Evolutionary conservation across 2,113 vertebrate genomes (phyloP), one percentile per base, ranked within the genome.

Genomic region (Hemiprocne comata): DNA sequence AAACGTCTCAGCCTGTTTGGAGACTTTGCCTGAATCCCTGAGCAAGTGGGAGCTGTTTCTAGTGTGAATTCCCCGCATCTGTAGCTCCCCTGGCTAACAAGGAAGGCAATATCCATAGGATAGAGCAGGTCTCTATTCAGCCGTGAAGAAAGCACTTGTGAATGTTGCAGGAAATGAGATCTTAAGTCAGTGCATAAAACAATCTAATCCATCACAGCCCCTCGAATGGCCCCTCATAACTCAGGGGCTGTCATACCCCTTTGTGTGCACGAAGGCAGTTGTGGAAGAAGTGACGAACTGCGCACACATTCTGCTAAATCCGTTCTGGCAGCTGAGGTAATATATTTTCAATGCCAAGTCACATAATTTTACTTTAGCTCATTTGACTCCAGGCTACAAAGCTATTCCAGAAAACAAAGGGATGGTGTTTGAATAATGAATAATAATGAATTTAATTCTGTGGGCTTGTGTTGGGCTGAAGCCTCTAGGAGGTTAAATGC

Each of bases 101-200:
- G 97, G 48, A 40, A 95, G 85, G 88, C 83, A 67, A 64, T 90
- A 62, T 85, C 89, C 86, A 85, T 93, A 90, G 92, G 90, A 90
- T 89, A 87, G 44, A 95, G 75, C 85, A 87, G 94, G 93, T 95
- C 97, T 97, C 97, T 97, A 85, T 94, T 97, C 97, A 98, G 97
- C 92, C 76, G 77, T 97, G 94, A 95, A 97, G 97, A 98, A 96
- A 98, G 97, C 97, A 98, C 97, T 98, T 97, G 97, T 97, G 98
- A 98, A 97, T 97, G 98, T 97, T 98, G 97, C 98, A 98, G 98
- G 97, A 98, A 98, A 98, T 98, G 98, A 98, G 98, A 98, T 98
- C 98, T 98, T 97, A 98, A 98, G 98, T 98, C 98, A 97, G 97
- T 97, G 98, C 98, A 98, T 98, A 98, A 98, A 98, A 98, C 98